A percentile compares a stretch with the other conserved stretches of the same genome.
phyloP scores from a whole-genome alignment of 23 tunicate genomes.

The Diplosoma virens region DNA sequence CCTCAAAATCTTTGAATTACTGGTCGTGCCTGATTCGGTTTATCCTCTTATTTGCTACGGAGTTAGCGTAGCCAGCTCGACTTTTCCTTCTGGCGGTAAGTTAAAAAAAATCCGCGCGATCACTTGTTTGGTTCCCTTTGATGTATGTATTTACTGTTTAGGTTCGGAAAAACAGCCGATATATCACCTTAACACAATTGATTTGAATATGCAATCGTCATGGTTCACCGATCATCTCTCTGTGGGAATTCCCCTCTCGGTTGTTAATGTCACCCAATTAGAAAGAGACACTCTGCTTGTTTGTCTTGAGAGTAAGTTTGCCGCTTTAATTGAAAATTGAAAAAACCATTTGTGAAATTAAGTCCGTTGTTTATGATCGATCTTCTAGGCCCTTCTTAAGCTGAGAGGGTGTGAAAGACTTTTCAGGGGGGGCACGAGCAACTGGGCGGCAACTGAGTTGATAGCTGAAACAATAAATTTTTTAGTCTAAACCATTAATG shows the following conservation, averaged over 20 bases:
- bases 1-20: slow-evolving; percentile 72
- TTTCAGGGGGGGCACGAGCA: no score
- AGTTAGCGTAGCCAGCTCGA: slow-evolving; percentile 47
- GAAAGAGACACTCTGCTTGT: slow-evolving; percentile 96
- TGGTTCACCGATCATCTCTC: slow-evolving; percentile 66
- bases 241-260: slow-evolving; percentile 47
- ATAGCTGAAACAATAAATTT: no score
- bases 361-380: not conserved
- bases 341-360: not conserved
- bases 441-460: no score
- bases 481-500: no score
- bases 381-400: no score
- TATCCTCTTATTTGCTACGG: slow-evolving; percentile 91
- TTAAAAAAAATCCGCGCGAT: not conserved
- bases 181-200: slow-evolving; percentile 86
- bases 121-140: not conserved
- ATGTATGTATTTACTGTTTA: not conserved
- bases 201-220: slow-evolving; percentile 63
- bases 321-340: no score
- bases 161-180: slow-evolving; percentile 2
- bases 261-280: slow-evolving; percentile 90
- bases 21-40: slow-evolving; percentile 84
- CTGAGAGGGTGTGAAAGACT: no score
- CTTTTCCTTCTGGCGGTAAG: slow-evolving; percentile 11
- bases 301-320: slow-evolving; percentile 74